Conservation (phyloP, 2,113 vertebrate genomes). For the Nycticryphes semicollaris region DNA sequence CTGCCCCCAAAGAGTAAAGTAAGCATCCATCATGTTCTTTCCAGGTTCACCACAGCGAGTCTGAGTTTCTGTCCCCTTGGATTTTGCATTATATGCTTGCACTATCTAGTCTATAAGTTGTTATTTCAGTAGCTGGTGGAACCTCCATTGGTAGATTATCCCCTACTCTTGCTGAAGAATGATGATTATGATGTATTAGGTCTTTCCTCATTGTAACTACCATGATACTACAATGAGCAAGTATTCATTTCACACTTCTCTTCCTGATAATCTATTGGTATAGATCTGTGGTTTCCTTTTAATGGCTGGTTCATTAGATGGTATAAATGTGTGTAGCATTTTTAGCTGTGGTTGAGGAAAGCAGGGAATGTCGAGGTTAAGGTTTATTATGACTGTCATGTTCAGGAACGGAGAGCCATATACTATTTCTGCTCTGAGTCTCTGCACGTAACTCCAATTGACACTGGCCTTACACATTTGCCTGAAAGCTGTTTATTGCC, state of each 20-base stretch:
- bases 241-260: slow-evolving; percentile 67
- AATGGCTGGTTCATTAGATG: slow-evolving; percentile 70
- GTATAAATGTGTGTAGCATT: slow-evolving; percentile 38
- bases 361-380: slow-evolving; percentile 62
- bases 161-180: background rate
- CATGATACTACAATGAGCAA: slow-evolving; percentile 21
- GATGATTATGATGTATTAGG: slow-evolving; percentile 16
- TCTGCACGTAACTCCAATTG: slow-evolving; percentile 23
- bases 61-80: background rate
- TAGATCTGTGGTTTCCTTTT: slow-evolving; percentile 73
- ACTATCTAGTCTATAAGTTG: background rate
- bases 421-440: slow-evolving; percentile 46
- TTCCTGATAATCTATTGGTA: slow-evolving; percentile 60
- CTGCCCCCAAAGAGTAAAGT: background rate
- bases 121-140: background rate
- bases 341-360: slow-evolving; percentile 67
- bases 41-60: background rate
- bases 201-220: slow-evolving; percentile 23
- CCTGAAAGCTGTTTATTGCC: slow-evolving; percentile 28
- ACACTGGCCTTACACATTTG: background rate
- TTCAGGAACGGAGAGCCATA: slow-evolving; percentile 38
- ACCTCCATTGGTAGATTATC: background rate
- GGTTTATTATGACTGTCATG: slow-evolving; percentile 59
- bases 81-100: background rate
- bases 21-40: background rate